These are phyloP conservation scores for Oligia strigilis DNA, from an alignment of 2,888 invertebrate species.

Conservation along the genomic window DNA sequence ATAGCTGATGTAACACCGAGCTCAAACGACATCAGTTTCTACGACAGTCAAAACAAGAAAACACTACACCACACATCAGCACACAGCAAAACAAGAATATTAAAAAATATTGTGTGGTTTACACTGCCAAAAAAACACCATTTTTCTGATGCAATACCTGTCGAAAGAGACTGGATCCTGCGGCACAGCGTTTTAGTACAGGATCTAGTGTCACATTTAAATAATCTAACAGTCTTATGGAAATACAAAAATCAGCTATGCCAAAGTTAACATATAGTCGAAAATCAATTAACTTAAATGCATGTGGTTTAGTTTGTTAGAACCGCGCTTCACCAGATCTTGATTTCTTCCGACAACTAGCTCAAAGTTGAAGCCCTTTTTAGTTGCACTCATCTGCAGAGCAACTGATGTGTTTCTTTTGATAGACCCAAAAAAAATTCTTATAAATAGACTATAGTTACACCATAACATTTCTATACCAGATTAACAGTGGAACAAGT, in stretches of 20 bases:
- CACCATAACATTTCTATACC: conserved; percentile 13
- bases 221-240: neutral
- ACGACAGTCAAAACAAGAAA: neutral
- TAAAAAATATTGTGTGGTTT: neutral
- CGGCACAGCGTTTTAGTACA: neutral
- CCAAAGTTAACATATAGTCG: neutral
- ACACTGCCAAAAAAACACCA: neutral
- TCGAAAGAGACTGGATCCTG: neutral
- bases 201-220: neutral
- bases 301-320: neutral
- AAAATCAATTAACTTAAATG: neutral
- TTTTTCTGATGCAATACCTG: neutral
- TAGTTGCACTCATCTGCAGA: neutral
- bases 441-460: neutral
- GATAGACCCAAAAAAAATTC: neutral
- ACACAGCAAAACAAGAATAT: neutral
- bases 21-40: neutral
- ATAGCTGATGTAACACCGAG: neutral
- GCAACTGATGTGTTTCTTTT: neutral
- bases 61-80: neutral
- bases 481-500: conserved; percentile 96
- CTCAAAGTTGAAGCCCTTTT: too few relatives aligned
- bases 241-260: neutral
- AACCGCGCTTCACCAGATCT: neutral
- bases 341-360: neutral